Evolutionary conservation across 2,888 invertebrate species (phyloP).

Genomic region (Pammene fasciana): DNA sequence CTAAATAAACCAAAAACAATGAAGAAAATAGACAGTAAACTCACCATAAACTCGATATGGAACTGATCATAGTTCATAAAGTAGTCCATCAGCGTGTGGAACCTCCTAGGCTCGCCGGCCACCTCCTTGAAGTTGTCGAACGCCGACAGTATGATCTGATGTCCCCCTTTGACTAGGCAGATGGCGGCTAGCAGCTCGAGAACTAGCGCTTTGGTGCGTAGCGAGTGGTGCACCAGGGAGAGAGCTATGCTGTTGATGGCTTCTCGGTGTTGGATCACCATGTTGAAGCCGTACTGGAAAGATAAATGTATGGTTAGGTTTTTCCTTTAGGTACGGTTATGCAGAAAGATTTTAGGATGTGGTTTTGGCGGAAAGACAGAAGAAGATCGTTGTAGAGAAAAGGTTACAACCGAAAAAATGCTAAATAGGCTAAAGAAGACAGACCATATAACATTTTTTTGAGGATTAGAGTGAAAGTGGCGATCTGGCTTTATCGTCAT

Average conservation of each 20-base stretch:
- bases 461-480: too few relatives aligned
- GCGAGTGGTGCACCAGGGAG: constrained; percentile 97
- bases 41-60: constrained; percentile 99
- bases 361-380: too few relatives aligned
- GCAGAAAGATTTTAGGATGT: too few relatives aligned
- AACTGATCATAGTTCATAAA: constrained; percentile 98
- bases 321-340: neutral
- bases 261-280: constrained; percentile 98
- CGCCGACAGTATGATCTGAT: constrained; percentile 97
- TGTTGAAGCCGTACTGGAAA: constrained; percentile 97
- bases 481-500: too few relatives aligned
- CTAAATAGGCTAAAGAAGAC: too few relatives aligned
- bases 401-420: too few relatives aligned
- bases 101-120: constrained; percentile 93
- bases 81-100: constrained; percentile 98
- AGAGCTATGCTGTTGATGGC: constrained; percentile 99
- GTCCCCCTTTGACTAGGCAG: constrained; percentile 99
- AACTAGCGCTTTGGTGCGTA: constrained; percentile 98
- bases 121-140: constrained; percentile 98
- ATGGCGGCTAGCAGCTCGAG: constrained; percentile 98
- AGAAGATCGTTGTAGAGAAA: too few relatives aligned
- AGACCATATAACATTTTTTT: too few relatives aligned
- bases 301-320: neutral
- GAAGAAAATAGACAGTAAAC: constrained; percentile 52
- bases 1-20: too few relatives aligned